phyloP scores from a whole-genome alignment of 2,888 invertebrate species.

The Acanthosoma haemorrhoidale region DNA sequence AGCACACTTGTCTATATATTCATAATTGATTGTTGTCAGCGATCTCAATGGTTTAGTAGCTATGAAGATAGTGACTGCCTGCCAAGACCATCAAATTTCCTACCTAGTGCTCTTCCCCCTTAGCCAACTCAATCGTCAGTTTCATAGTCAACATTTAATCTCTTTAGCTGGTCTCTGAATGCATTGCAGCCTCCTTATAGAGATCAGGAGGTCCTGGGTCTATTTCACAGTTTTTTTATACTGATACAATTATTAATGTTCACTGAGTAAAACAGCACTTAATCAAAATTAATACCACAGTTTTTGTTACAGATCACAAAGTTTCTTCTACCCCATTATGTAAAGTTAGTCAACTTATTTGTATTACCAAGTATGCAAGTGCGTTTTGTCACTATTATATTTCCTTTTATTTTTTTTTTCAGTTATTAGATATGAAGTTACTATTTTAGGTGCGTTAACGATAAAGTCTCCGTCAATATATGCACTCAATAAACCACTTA shows the following conservation, averaged over 20 bases:
- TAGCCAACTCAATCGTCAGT: neutral
- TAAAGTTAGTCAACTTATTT: constrained; percentile 2
- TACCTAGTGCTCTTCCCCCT: no score
- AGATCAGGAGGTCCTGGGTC: no score
- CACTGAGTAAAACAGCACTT: no score
- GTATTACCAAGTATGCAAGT: constrained; percentile 12
- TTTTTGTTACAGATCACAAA: neutral
- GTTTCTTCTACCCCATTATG: neutral
- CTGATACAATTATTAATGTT: no score
- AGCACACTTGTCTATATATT: no score
- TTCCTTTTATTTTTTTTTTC: neutral
- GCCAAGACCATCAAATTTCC: no score
- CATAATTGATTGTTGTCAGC: no score
- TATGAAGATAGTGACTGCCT: no score
- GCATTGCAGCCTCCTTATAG: neutral
- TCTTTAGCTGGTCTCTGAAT: neutral
- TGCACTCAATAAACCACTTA: neutral
- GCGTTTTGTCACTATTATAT: neutral
- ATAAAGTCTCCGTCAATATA: neutral
- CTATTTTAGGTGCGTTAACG: neutral
- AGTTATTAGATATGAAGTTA: neutral
- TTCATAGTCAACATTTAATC: neutral
- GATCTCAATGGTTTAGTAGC: no score
- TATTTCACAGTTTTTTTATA: no score
- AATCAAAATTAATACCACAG: no score